Conservation (phyloP, 2,797 vertebrate genomes). For the Pseudocheirus occidentalis region DNA sequence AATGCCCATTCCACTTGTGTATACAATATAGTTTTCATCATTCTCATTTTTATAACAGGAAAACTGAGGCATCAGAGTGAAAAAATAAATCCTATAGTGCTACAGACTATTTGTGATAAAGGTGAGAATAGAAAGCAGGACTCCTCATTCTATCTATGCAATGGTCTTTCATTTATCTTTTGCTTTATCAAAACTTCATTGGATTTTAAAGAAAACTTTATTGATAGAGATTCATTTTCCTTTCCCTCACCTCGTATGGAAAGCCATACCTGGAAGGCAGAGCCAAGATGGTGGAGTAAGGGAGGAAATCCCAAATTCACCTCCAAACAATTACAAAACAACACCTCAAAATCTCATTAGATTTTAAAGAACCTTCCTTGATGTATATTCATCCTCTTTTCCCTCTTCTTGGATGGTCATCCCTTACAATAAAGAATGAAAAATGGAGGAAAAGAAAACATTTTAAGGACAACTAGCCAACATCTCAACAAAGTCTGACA, state of each 20-base stretch:
- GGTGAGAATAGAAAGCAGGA: slow-evolving; percentile 32
- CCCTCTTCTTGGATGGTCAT: not conserved
- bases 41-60: slow-evolving; percentile 21
- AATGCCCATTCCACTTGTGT: not conserved
- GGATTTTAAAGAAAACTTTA: not conserved
- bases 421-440: not conserved
- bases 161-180: slow-evolving; percentile 38
- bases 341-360: not conserved
- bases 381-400: not conserved
- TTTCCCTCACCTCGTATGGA: not conserved
- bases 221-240: fast-evolving
- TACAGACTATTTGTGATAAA: slow-evolving; percentile 19
- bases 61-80: slow-evolving; percentile 6
- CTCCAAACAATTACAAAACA: not conserved
- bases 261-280: not conserved
- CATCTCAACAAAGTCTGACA: not conserved
- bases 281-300: not conserved
- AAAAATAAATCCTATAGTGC: not conserved
- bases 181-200: not conserved
- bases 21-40: slow-evolving; percentile 2
- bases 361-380: not conserved
- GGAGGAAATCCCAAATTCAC: not conserved
- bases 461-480: not conserved
- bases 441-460: not conserved
- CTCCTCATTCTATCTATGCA: slow-evolving; percentile 26